A percentile compares a stretch with the other conserved stretches of the same genome.
Conservation (phyloP, 1,140 invertebrate species). For the Hermetia illucens region DNA sequence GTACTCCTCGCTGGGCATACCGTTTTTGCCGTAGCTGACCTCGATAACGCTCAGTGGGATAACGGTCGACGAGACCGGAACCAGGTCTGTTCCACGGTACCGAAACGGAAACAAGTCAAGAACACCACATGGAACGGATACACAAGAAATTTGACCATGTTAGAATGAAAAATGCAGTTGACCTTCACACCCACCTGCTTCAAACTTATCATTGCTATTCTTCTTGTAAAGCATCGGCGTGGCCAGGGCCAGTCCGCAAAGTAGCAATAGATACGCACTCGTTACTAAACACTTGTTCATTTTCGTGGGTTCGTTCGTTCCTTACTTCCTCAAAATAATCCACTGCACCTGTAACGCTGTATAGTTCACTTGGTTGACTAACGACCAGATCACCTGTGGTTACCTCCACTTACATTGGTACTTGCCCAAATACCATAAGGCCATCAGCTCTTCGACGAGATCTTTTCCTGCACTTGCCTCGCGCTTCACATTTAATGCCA, state of each 20-base stretch:
- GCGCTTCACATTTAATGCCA: too few relatives aligned
- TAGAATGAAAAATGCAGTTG: not conserved
- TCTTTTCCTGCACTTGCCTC: too few relatives aligned
- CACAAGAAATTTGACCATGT: not conserved
- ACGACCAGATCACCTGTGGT: too few relatives aligned
- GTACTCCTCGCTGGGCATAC: conserved; percentile 25
- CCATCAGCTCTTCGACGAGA: too few relatives aligned
- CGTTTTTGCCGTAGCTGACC: conserved; percentile 30
- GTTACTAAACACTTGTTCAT: too few relatives aligned
- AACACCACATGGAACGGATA: not conserved
- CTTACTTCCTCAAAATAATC: too few relatives aligned
- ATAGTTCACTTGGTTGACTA: too few relatives aligned
- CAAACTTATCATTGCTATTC: conserved; percentile 26
- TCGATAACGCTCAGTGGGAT: conserved; percentile 45
- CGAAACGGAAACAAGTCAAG: conserved; percentile 2
- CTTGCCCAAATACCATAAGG: too few relatives aligned
- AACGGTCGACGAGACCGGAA: conserved; percentile 47
- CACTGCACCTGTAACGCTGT: too few relatives aligned
- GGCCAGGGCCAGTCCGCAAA: conserved; percentile 6
- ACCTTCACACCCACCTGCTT: conserved; percentile 14
- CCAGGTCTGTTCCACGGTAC: conserved; percentile 33
- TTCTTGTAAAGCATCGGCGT: conserved; percentile 25
- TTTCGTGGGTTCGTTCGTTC: too few relatives aligned
- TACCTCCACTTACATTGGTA: too few relatives aligned
- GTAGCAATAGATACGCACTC: too few relatives aligned